Evolutionary conservation across 1,140 invertebrate genomes (phyloP).

Genomic region (Planococcus citri): DNA sequence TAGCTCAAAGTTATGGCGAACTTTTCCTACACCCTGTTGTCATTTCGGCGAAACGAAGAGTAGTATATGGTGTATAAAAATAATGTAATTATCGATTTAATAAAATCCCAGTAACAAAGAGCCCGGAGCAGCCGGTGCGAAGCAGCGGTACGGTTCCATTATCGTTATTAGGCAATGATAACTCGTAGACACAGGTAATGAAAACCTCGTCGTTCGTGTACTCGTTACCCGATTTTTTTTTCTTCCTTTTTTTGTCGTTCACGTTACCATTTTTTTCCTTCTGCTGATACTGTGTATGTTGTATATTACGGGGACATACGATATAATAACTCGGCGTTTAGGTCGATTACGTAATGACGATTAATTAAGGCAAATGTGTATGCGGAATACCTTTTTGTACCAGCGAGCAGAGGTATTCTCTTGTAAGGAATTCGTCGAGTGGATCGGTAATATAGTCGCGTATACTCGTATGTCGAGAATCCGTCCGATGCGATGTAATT

Average conservation of each 20-base stretch:
- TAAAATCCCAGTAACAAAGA: neutral
- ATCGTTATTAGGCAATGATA: neutral
- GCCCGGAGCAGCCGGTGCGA: neutral
- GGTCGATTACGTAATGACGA: neutral
- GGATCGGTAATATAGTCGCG: no score
- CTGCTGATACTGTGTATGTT: neutral
- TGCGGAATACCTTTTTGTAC: neutral
- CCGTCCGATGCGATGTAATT: neutral
- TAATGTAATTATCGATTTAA: constrained; percentile 8
- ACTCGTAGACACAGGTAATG: neutral
- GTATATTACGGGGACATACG: no score
- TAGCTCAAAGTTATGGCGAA: no score
- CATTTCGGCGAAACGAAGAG: neutral
- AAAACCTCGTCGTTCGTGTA: neutral
- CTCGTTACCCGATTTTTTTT: constrained; percentile 1
- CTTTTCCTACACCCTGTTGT: neutral
- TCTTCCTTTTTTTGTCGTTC: neutral
- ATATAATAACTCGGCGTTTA: neutral
- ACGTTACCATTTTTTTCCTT: no score
- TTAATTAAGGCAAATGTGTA: neutral
- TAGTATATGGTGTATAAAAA: neutral
- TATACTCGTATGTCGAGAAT: neutral
- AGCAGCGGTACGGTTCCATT: neutral
- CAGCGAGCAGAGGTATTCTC: no score
- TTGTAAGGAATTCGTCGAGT: neutral